phyloP scores from a whole-genome alignment of 1,140 invertebrate genomes.

The Asobara japonica region DNA sequence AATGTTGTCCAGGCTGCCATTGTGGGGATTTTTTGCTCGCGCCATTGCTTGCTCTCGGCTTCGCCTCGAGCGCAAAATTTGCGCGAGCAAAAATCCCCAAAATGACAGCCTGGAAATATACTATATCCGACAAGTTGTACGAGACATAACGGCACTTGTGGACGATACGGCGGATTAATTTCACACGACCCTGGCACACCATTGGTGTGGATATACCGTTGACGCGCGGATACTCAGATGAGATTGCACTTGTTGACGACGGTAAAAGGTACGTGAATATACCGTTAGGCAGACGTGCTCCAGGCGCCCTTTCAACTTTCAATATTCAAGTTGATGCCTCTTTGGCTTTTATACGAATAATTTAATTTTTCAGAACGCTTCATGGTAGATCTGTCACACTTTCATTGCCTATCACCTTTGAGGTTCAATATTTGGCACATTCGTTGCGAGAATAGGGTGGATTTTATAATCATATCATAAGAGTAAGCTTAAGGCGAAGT shows the following conservation, averaged over 20 bases:
- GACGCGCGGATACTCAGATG: conserved; percentile 9
- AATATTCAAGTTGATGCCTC: background rate
- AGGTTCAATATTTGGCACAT: no score
- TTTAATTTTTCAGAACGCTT: background rate
- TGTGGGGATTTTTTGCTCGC: no score
- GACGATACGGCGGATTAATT: conserved; percentile 28
- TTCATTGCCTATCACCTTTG: no score
- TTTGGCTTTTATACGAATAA: background rate
- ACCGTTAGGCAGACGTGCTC: background rate
- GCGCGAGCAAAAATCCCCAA: no score
- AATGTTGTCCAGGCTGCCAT: no score
- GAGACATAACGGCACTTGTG: conserved; percentile 15
- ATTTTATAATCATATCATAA: no score
- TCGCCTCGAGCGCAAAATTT: no score
- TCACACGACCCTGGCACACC: conserved; percentile 21
- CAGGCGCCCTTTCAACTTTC: conserved; percentile 11
- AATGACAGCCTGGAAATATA: no score
- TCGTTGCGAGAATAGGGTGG: no score
- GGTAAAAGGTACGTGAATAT: background rate
- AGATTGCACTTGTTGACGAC: conserved; percentile 29
- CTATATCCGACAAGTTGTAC: conserved; percentile 6
- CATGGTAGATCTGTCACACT: no score
- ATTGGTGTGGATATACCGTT: conserved; percentile 13
- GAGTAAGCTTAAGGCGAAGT: no score
- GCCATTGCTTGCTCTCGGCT: no score